Base-by-base conservation (phyloP, 2,113 vertebrate genomes). In the Dasyurus viverrinus region DNA sequence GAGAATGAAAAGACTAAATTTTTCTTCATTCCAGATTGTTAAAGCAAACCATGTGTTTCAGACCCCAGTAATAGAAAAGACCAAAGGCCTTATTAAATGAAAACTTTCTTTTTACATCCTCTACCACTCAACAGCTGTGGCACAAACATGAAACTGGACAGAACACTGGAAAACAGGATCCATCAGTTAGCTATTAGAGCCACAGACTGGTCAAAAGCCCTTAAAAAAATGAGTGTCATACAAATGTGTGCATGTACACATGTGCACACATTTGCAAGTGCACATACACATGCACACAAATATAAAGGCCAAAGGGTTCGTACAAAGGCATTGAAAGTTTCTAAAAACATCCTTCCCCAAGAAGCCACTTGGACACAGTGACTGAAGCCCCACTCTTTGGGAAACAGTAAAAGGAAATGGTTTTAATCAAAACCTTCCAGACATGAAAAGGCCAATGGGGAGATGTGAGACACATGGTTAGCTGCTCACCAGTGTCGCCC, bases 321-420 rank as follows among this genome's bases (percentile, higher is more conserved):
- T 4, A 25, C 53, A 89, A 23, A 95, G 95, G 53, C 27, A 2
- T 91, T 54, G 1, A 84, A 42, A 92, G 90, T 97, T 90, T 93
- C 90, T 92, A 93, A 97, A 76, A 96, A 97, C 94, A 96, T 95
- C 95, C 94, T 95, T 48, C 92, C 90, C 90, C 55, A 10, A 95
- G 93, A 95, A 94, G 48, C 27, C 47, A 93, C 92, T 93, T 55
- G 25, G 94, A 92, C 42, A 27, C 2, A 36, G n/a, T 36, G 90
- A 95, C 24, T 90, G 19, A 30, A 90, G 47, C 53, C 92, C 89
- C 36, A n/a, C 90, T 89, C 89, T 60, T 50, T 42, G 8, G 52
- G 94, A 94, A 90, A 95, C 52, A 30, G 89, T 50, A 42, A 92
- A 93, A 90, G 84, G 92, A 96, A 94, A 89, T 54, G 0, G 47